Evolutionary conservation across 2,113 vertebrate genomes (phyloP).

Genomic region (Mesoclemmys tuberculata): DNA sequence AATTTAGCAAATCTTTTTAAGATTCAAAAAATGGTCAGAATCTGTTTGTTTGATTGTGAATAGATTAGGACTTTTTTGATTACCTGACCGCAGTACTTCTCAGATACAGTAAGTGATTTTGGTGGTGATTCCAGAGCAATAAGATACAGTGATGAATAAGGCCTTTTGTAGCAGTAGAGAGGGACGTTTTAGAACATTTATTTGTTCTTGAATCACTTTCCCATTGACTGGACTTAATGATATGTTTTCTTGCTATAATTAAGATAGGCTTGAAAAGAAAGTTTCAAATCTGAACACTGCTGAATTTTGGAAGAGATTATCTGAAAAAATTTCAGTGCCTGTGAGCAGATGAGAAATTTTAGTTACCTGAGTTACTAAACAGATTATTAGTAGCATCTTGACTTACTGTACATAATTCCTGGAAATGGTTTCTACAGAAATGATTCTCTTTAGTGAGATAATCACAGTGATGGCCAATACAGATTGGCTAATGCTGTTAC

Average conservation of each 20-base stretch:
- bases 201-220: not conserved
- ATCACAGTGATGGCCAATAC: conserved; percentile 7
- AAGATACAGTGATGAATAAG: not conserved
- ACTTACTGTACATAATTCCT: conserved; percentile 31
- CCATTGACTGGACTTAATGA: not conserved
- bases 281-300: not conserved
- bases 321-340: not conserved
- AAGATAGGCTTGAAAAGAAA: not conserved
- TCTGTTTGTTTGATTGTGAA: not conserved
- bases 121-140: not conserved
- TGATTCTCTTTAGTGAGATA: conserved; percentile 6
- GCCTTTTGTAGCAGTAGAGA: not conserved
- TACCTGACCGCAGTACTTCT: not conserved
- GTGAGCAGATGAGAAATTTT: conserved; percentile 12
- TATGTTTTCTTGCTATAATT: not conserved
- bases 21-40: not conserved
- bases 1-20: conserved; percentile 39
- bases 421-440: not conserved
- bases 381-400: not conserved
- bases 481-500: conserved; percentile 8
- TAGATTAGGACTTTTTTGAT: not conserved
- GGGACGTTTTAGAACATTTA: not conserved
- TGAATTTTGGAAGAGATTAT: not conserved
- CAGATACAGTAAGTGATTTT: not conserved
- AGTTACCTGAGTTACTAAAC: not conserved